These are phyloP conservation scores for Pelodytes ibericus DNA, from an alignment of 2,797 vertebrate species.

Conservation along the genomic window DNA sequence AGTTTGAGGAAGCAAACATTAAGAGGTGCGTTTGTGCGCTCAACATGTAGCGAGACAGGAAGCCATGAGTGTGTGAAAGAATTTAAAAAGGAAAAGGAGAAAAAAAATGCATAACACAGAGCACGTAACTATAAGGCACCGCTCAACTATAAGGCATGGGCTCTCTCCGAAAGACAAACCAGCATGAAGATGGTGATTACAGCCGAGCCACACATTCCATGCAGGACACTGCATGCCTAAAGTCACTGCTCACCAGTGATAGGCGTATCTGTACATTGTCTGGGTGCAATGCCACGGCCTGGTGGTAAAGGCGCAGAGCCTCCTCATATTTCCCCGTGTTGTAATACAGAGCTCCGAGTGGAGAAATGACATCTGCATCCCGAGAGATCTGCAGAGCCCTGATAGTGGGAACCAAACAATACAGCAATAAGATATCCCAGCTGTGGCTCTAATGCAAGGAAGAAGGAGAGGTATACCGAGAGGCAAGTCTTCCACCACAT, in stretches of 20 bases:
- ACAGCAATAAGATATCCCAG: neutral
- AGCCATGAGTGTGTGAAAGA: neutral
- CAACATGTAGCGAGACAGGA: neutral
- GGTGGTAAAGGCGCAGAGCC: constrained; percentile 86
- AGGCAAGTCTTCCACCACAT: too few species aligned
- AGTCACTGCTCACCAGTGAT: constrained; percentile 81
- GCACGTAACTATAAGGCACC: too few species aligned
- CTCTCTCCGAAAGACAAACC: neutral
- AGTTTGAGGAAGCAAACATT: too few species aligned
- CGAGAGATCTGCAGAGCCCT: constrained; percentile 87
- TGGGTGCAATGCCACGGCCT: constrained; percentile 82
- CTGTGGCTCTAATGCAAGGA: neutral
- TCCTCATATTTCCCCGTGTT: constrained; percentile 92
- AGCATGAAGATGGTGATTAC: too few species aligned
- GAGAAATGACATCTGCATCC: constrained; percentile 86
- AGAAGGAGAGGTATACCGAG: too few species aligned
- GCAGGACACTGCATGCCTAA: too few species aligned
- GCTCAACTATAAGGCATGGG: neutral
- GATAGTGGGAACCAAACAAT: constrained; percentile 6
- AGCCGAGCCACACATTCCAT: too few species aligned
- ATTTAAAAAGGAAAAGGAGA: neutral
- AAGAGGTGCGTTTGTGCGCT: too few species aligned
- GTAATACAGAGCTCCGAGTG: constrained; percentile 92
- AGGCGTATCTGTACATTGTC: constrained; percentile 84
- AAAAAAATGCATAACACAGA: neutral